phyloP scores from a whole-genome alignment of 2,113 vertebrate genomes.

The Colinus virginianus region DNA sequence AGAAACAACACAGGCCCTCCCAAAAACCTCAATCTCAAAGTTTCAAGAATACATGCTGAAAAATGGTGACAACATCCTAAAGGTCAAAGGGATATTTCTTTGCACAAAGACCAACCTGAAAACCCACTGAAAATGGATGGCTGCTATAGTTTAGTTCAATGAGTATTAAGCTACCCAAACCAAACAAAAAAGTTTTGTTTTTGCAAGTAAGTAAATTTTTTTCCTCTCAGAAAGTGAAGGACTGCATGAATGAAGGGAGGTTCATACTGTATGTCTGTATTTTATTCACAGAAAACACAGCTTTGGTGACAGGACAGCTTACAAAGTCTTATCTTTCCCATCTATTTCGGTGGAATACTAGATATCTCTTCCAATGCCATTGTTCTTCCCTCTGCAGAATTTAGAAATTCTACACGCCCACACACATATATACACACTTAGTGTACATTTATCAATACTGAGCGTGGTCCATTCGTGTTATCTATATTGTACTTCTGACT shows the following conservation, averaged over 20 bases:
- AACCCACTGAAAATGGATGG: not conserved
- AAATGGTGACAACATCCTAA: not conserved
- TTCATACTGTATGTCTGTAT: not conserved
- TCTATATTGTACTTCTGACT: not conserved
- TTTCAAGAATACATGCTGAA: not conserved
- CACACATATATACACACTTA: not conserved
- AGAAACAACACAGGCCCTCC: not conserved
- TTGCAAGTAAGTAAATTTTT: too few species aligned
- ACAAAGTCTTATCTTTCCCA: not conserved
- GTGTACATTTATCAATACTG: not conserved
- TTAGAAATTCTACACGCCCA: not conserved
- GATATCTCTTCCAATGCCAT: not conserved
- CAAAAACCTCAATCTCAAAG: not conserved
- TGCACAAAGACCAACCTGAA: slow-evolving; percentile 5
- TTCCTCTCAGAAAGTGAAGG: not conserved
- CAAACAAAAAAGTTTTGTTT: not conserved
- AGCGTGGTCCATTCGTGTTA: not conserved
- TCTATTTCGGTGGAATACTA: not conserved
- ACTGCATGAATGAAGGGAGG: not conserved
- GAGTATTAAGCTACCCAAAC: not conserved
- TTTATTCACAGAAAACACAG: not conserved
- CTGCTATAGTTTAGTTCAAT: not conserved
- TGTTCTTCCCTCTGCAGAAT: not conserved
- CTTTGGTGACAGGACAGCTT: not conserved
- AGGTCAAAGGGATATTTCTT: not conserved